Base-by-base conservation (phyloP, 1,140 invertebrate genomes). In the Drosophila equinoxialis region DNA sequence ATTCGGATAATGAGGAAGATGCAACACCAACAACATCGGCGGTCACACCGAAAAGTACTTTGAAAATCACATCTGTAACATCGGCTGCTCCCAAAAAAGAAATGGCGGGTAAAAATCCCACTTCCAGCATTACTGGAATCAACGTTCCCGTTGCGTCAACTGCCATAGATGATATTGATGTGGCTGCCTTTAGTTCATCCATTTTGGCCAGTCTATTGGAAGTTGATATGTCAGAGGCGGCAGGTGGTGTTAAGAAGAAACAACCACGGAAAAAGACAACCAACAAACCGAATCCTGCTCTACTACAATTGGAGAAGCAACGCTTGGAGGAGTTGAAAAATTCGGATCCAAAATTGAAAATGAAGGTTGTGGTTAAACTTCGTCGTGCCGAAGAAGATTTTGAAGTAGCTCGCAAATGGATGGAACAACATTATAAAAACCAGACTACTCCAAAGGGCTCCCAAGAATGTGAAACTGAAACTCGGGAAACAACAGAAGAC, bases 1-100 rank as follows among this genome's bases (percentile, higher is more conserved):
- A 92, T 72, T 92, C 91, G 1, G 91, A 92, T 51, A 91, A 91
- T 65, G 91, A 92, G n/a, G 91, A 92, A 10, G 86, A 91, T 1
- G 13, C 42, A 17, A 48, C 79, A 8, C 59, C 54, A 10, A 57
- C 79, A 1, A 69, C 14, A 0, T 35, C 33, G 3, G 26, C 13
- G 13, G 3, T 23, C 13, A 26, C 62, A 3, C 23, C 20, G 1
- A 51, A 51, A 23, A 71, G 55, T 1, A 69, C 37, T 17, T 45
- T 85, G 55, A 72, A 74, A 66, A 89, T 89, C 35, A 83, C 77
- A 2, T 77, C 76, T 1, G 86, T 90, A 2, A 66, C 64, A 33
- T 86, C 86, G 17, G 58, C 64, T 4, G 76, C 79, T 1, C 37
- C 60, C 2, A 63, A 68, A 20, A 39, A 1, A 0, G 58, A 68